Conservation (phyloP, 2,113 vertebrate species). For the Phaethornis superciliosus region DNA sequence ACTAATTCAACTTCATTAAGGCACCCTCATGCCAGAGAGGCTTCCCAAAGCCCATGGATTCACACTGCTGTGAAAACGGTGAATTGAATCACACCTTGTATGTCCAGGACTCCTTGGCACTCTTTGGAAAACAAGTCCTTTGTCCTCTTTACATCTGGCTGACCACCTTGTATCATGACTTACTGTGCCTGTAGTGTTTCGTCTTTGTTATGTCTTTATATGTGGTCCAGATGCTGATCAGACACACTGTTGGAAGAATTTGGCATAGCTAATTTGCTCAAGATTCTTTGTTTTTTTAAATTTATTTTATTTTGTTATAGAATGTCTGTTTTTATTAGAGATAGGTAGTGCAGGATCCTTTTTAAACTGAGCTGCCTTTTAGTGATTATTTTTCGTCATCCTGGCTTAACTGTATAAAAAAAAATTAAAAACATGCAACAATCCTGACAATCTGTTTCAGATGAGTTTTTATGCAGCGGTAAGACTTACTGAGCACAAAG, state of each 20-base stretch:
- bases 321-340: neutral
- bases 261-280: neutral
- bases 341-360: neutral
- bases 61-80: neutral
- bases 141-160: neutral
- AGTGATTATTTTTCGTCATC: neutral
- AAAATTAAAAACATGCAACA: neutral
- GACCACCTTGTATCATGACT: neutral
- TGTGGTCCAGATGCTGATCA: neutral
- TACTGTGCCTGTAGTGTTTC: neutral
- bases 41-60: neutral
- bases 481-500: neutral
- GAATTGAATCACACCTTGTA: fast-evolving
- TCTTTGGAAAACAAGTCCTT: neutral
- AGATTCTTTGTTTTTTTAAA: neutral
- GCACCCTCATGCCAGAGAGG: neutral
- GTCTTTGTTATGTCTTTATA: neutral
- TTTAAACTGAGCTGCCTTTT: neutral
- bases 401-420: neutral
- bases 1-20: neutral
- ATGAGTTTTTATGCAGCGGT: neutral
- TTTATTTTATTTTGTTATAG: neutral
- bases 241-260: neutral
- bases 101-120: neutral
- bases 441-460: neutral